Percentiles rank a stretch among this genome's conserved stretches.
Evolutionary conservation across 1,140 invertebrate genomes (phyloP).

Genomic region (Chelonus insularis): DNA sequence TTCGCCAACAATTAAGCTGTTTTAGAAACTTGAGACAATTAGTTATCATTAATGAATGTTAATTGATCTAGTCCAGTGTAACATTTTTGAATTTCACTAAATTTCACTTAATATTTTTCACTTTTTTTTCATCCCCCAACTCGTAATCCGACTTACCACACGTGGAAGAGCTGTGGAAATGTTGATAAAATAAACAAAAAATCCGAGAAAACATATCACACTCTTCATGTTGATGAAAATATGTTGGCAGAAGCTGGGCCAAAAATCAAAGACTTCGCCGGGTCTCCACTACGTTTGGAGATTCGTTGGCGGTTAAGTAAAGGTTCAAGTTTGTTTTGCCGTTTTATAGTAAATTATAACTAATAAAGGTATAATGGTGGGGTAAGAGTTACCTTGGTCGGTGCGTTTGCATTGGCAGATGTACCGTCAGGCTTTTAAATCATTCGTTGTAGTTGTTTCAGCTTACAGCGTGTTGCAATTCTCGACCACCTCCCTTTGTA

Average conservation of each 20-base stretch:
- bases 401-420: constrained; percentile 61
- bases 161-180: constrained; percentile 38
- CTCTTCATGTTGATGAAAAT: constrained; percentile 5
- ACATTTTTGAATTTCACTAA: too few species aligned
- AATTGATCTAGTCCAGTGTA: too few species aligned
- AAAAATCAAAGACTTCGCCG: neutral
- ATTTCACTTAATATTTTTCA: too few species aligned
- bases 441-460: constrained; percentile 34
- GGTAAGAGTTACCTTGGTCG: constrained; percentile 52
- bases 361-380: constrained; percentile 50
- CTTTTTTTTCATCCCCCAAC: neutral
- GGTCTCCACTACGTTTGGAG: constrained; percentile 10
- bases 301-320: constrained; percentile 42
- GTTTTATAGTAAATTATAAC: constrained; percentile 63
- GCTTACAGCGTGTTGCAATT: constrained; percentile 8
- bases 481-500: constrained; percentile 23
- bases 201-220: neutral
- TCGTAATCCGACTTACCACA: constrained; percentile 43
- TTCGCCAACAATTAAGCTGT: too few species aligned
- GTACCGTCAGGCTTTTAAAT: constrained; percentile 57
- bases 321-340: constrained; percentile 50
- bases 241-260: neutral
- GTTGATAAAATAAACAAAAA: constrained; percentile 29
- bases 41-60: too few species aligned
- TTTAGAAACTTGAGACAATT: too few species aligned